A percentile compares a stretch with the other conserved stretches of the same genome.
Evolutionary conservation across 2,797 vertebrate genomes (phyloP).

Genomic region (Lemur catta): DNA sequence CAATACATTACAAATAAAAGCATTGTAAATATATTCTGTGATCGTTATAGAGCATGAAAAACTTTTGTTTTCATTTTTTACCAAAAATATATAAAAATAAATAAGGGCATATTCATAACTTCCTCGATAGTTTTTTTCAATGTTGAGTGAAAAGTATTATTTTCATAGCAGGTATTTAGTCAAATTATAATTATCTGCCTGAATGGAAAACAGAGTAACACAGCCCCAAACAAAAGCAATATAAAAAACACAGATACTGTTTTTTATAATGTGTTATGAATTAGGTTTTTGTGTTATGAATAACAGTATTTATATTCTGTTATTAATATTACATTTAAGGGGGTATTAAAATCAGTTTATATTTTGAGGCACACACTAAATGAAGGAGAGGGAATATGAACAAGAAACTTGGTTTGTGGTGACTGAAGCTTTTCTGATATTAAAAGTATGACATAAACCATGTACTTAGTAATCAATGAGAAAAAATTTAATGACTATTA

Average conservation of each 20-base stretch:
- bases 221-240: neutral
- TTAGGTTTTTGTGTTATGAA: neutral
- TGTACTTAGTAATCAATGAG: neutral
- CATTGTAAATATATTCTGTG: neutral
- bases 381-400: neutral
- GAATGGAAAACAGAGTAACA: neutral
- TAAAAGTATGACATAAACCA: slow-evolving; percentile 19
- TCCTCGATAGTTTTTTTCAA: neutral
- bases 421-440: neutral
- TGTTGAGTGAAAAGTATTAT: neutral
- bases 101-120: neutral
- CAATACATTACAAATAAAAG: neutral
- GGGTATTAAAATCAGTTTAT: neutral
- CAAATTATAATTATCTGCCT: neutral
- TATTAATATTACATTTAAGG: neutral
- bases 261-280: neutral
- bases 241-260: neutral
- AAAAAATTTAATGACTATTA: neutral
- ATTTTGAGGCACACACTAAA: neutral
- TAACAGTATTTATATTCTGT: neutral
- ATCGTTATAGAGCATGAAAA: neutral
- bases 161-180: neutral
- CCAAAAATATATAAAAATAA: neutral
- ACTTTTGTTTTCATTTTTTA: slow-evolving; percentile 8
- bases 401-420: neutral